Conservation (phyloP, 1,140 invertebrate species). For the Brachionus rubens region DNA sequence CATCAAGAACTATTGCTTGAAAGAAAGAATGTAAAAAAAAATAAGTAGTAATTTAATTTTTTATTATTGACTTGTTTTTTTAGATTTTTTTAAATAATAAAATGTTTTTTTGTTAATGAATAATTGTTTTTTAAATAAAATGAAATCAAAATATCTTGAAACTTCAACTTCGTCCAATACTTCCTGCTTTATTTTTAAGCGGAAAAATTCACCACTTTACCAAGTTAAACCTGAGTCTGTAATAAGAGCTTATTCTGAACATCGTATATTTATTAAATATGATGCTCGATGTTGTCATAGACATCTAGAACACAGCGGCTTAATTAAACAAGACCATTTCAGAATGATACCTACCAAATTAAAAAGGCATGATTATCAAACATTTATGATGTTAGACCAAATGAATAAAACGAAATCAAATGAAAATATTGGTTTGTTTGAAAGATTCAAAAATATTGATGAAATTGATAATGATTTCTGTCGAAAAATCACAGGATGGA, state of each 20-base stretch:
- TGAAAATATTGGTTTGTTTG: neutral
- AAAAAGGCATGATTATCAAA: neutral
- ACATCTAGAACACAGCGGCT: neutral
- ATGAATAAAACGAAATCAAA: neutral
- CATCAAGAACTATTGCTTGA: too few species aligned
- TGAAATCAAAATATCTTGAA: neutral
- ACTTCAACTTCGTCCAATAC: neutral
- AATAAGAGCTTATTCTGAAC: neutral
- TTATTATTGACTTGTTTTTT: too few species aligned
- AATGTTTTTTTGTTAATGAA: too few species aligned
- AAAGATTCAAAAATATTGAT: neutral
- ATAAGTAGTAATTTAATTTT: too few species aligned
- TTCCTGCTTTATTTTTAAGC: neutral
- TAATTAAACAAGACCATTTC: neutral
- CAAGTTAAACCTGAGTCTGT: neutral
- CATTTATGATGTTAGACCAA: neutral
- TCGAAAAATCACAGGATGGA: neutral
- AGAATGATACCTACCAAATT: neutral
- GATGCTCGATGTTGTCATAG: neutral
- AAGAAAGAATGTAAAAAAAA: too few species aligned
- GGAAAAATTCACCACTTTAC: neutral
- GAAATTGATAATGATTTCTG: neutral
- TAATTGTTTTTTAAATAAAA: neutral
- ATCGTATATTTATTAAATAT: neutral
- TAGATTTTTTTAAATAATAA: too few species aligned